These are phyloP conservation scores for Chrysocyon brachyurus DNA, from an alignment of 2,797 vertebrate species.

Conservation along the genomic window DNA sequence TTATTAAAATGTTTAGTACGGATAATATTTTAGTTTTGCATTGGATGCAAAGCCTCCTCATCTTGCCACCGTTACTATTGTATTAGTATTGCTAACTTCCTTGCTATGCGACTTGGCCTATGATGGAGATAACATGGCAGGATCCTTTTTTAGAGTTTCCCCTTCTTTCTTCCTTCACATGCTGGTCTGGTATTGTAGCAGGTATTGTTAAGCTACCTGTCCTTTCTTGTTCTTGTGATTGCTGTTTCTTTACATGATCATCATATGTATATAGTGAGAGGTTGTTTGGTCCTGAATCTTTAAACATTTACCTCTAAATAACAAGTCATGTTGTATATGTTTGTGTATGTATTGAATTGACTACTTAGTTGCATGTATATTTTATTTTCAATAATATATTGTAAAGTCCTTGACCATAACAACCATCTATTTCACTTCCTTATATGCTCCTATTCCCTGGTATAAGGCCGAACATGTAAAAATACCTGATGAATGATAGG, in stretches of 20 bases:
- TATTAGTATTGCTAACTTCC: neutral
- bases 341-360: neutral
- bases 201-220: neutral
- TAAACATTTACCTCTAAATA: neutral
- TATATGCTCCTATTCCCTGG: neutral
- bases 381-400: neutral
- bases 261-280: neutral
- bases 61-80: neutral
- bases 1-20: neutral
- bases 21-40: neutral
- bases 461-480: neutral
- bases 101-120: neutral
- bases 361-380: neutral
- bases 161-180: neutral
- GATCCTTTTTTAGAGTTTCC: neutral
- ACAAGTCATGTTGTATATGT: neutral
- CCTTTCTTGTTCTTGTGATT: neutral
- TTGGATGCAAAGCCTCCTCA: neutral
- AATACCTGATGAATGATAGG: neutral
- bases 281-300: neutral
- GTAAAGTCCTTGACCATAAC: neutral
- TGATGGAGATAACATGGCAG: neutral
- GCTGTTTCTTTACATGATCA: neutral
- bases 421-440: neutral
- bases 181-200: neutral